Conservation (phyloP, 2,113 vertebrate genomes). For the Ivindomyrus marchei region DNA sequence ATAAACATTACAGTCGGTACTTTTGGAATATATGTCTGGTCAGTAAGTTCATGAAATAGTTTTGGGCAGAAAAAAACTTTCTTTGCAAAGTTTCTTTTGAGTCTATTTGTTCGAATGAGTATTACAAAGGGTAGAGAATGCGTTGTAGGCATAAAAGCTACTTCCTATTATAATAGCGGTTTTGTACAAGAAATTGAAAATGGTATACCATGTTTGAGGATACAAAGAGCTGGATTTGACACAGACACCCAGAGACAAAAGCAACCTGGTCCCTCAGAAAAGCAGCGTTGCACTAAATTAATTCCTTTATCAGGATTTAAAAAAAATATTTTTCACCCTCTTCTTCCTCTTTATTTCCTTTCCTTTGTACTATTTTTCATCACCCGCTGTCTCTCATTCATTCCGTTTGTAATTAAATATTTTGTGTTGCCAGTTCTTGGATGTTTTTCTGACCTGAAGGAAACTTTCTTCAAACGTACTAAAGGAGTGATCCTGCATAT, state of each 20-base stretch:
- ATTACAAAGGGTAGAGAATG: background rate
- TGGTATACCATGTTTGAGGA: background rate
- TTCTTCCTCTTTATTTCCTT: background rate
- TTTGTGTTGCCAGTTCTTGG: background rate
- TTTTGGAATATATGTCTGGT: constrained; percentile 54
- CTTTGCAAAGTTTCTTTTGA: background rate
- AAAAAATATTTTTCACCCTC: background rate
- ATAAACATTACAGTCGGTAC: constrained; percentile 38
- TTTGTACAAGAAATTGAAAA: background rate
- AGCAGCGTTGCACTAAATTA: background rate
- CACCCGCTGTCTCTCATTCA: background rate
- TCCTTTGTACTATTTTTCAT: background rate
- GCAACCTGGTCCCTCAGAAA: background rate
- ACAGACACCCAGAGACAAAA: background rate
- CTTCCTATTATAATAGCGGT: background rate
- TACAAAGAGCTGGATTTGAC: background rate
- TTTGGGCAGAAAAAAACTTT: constrained; percentile 5
- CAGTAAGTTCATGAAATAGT: constrained; percentile 45
- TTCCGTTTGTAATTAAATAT: constrained; percentile 1
- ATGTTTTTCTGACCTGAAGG: background rate
- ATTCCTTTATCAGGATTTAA: background rate
- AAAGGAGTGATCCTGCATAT: background rate
- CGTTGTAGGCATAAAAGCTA: constrained; percentile 2
- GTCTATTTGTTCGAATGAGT: background rate
- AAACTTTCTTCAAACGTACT: background rate